These are phyloP conservation scores for Timema podura DNA, from an alignment of 2,888 invertebrate genomes.

Conservation along the genomic window DNA sequence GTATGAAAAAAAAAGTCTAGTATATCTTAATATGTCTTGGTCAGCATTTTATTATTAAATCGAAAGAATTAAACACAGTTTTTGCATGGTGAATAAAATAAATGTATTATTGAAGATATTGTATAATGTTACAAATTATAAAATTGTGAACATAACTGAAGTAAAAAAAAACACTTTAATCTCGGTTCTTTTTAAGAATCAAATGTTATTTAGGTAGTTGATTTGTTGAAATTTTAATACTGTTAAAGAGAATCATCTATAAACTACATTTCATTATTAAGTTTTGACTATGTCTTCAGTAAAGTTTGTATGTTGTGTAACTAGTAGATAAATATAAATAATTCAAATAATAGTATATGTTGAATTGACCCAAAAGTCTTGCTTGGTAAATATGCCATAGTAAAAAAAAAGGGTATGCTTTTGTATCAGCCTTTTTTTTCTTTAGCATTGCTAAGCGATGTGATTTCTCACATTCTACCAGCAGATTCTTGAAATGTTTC, in stretches of 20 bases:
- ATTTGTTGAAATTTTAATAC: constrained; percentile 14
- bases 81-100: not conserved
- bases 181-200: constrained; percentile 9
- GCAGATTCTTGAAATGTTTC: constrained; percentile 12
- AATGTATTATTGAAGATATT: too few species aligned
- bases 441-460: not conserved
- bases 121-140: too few species aligned
- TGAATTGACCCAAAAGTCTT: not conserved
- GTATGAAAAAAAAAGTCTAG: too few species aligned
- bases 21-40: too few species aligned
- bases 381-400: constrained; percentile 5
- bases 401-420: constrained; percentile 12
- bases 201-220: not conserved
- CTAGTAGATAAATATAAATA: too few species aligned
- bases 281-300: not conserved
- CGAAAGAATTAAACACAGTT: not conserved
- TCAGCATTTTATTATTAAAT: not conserved
- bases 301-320: constrained; percentile 1
- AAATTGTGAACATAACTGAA: too few species aligned
- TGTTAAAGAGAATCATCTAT: not conserved
- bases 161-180: too few species aligned
- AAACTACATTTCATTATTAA: not conserved
- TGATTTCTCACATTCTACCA: constrained; percentile 1
- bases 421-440: constrained; percentile 2
- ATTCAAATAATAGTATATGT: too few species aligned